phyloP scores from a whole-genome alignment of 1,140 invertebrate genomes.

The Aphidius ervi region DNA sequence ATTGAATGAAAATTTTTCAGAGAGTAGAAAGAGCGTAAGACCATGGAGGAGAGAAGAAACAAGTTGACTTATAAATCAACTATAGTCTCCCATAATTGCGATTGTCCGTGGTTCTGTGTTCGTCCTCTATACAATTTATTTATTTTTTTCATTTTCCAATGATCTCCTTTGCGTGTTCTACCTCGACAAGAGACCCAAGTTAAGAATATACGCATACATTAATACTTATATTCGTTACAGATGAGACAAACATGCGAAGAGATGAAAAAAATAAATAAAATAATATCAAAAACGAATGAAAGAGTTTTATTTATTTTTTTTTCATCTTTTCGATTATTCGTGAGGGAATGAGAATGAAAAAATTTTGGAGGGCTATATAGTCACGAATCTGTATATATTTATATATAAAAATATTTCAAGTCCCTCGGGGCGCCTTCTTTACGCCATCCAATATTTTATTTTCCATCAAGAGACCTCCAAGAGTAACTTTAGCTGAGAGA shows the following conservation, averaged over 20 bases:
- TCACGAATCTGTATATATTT: constrained; percentile 8
- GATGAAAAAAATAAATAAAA: neutral
- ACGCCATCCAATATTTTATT: neutral
- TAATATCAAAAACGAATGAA: neutral
- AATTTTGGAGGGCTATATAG: neutral
- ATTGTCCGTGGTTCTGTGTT: constrained; percentile 20
- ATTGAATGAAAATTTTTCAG: constrained; percentile 9
- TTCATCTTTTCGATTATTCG: constrained; percentile 2
- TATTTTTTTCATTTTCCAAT: neutral
- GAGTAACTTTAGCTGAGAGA: no score
- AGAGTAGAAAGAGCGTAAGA: constrained; percentile 7
- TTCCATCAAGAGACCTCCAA: no score
- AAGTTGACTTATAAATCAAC: constrained; percentile 23
- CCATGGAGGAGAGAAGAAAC: constrained; percentile 21
- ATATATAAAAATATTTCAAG: constrained; percentile 4
- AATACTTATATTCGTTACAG: constrained; percentile 7
- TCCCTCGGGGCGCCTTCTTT: neutral
- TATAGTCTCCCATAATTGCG: constrained; percentile 24
- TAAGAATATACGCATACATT: constrained; percentile 15
- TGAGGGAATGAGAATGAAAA: neutral
- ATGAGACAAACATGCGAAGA: neutral
- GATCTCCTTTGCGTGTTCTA: constrained; percentile 10
- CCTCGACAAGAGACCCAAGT: neutral
- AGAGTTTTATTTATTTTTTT: neutral
- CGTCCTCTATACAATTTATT: neutral